Evolutionary conservation across 37 sponge, comb jelly and placozoan species (phyloP).

Genomic region (Theonella swinhoei): DNA sequence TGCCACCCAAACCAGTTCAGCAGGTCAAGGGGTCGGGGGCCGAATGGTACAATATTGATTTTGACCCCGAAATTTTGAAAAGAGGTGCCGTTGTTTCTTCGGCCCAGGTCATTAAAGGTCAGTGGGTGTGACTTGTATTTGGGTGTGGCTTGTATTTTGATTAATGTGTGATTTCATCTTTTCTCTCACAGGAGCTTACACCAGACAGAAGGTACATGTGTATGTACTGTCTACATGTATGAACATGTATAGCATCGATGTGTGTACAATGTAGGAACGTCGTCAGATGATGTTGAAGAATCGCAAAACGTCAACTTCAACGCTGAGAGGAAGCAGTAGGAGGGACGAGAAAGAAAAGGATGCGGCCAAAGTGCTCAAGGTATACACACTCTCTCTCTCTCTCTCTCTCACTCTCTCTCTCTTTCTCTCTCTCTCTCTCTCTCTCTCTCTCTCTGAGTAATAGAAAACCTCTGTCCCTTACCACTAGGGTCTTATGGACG

Average conservation of each 20-base stretch:
- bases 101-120: constrained; percentile 44
- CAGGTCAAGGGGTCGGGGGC: constrained; percentile 77
- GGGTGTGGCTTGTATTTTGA: no score
- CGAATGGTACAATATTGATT: constrained; percentile 95
- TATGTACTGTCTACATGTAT: neutral
- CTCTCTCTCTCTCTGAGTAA: neutral
- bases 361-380: constrained; percentile 81
- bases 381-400: neutral
- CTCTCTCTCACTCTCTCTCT: neutral
- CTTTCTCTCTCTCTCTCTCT: neutral
- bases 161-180: no score
- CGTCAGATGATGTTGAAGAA: constrained; percentile 26
- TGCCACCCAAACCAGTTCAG: constrained; percentile 89
- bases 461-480: neutral
- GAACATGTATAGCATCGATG: neutral
- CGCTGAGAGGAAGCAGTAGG: neutral
- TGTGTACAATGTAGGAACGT: constrained; percentile 29
- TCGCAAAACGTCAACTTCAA: constrained; percentile 10
- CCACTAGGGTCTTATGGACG: constrained; percentile 53
- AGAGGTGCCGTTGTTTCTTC: constrained; percentile 63
- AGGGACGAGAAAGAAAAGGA: constrained; percentile 17
- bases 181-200: constrained; percentile 11
- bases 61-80: constrained; percentile 79
- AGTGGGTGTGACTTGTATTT: neutral
- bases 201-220: constrained; percentile 8